Base-by-base conservation (phyloP, 2,113 vertebrate genomes). In the Podocnemis expansa region DNA sequence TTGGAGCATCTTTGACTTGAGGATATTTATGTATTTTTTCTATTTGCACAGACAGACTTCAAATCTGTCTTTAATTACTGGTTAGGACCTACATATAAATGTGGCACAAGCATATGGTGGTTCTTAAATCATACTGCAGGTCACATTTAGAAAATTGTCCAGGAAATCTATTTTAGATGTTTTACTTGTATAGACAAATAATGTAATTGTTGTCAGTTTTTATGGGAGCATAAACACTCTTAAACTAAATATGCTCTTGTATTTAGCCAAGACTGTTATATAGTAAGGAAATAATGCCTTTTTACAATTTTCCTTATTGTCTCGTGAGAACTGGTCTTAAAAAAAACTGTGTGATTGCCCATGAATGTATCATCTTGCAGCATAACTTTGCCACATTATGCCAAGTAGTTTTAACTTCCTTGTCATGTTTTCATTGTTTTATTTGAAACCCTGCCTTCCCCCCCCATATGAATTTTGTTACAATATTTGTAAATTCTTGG, bases 241-340 rank as follows among this genome's bases (percentile, higher is more conserved):
- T 91, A 93, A 5, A 83, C 90, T 93, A 91, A 93, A 93, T 92
- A 79, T 95, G 95, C 93, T 96, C 95, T 95, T 95, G 93, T 96
- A 93, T 58, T 96, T 93, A 91, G 63, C 89, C 85, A 94, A 89
- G 51, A 78, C 76, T 94, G 90, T 97, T 97, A 96, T 95, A 96
- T 97, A 97, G 97, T 92, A 96, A 96, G 89, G 96, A 97, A 98
- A 97, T 96, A 97, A 93, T 97, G 96, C 97, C 95, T 96, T 95
- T 94, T 83, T 96, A 91, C 93, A 85, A 84, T 97, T 97, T 97
- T 96, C 93, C 93, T 96, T 95, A 94, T 96, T 97, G 95, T 95
- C 95, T 80, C 91, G 94, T 92, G 97, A 96, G 93, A 96, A 88
- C 73, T 97, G 95, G 88, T 58, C 87, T 51, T 88, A 93, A 95